Evolutionary conservation across 2,888 invertebrate species (phyloP).

Genomic region (Smittia aterrima): DNA sequence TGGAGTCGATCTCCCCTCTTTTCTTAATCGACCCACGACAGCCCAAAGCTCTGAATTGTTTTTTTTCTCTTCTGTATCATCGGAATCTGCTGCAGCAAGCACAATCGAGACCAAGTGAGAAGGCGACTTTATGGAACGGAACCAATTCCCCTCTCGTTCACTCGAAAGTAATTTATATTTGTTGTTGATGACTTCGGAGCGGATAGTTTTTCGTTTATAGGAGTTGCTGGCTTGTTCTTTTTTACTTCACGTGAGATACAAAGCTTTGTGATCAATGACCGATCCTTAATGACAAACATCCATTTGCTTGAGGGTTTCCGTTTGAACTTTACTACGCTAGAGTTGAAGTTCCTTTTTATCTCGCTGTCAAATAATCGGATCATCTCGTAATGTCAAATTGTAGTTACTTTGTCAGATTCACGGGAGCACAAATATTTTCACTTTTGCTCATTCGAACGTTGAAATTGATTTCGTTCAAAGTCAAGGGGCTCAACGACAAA

Average conservation of each 20-base stretch:
- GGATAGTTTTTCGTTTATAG: slow-evolving; percentile 17
- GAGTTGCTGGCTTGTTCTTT: not conserved
- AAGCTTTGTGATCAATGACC: not conserved
- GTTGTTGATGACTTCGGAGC: not conserved
- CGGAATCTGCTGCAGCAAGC: slow-evolving; percentile 11
- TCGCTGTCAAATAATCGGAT: not conserved
- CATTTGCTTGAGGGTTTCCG: not conserved
- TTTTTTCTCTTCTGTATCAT: not conserved
- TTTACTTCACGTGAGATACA: not conserved
- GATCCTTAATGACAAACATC: slow-evolving; percentile 5
- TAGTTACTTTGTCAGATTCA: not conserved
- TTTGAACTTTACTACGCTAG: not conserved
- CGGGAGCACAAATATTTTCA: too few relatives aligned
- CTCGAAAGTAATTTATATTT: slow-evolving; percentile 17
- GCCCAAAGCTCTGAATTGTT: slow-evolving; percentile 5
- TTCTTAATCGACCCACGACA: slow-evolving; percentile 17
- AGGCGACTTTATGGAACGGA: slow-evolving; percentile 17
- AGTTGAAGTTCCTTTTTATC: not conserved
- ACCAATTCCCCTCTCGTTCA: not conserved
- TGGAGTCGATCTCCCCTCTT: not conserved
- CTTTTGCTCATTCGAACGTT: not conserved
- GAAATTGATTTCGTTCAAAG: slow-evolving; percentile 1
- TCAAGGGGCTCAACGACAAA: not conserved
- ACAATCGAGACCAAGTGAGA: slow-evolving; percentile 1
- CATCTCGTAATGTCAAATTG: slow-evolving; percentile 14